A percentile compares a stretch with the other conserved stretches of the same genome.
phyloP scores from a whole-genome alignment of 2,888 invertebrate genomes.

The Cinara cedri region DNA sequence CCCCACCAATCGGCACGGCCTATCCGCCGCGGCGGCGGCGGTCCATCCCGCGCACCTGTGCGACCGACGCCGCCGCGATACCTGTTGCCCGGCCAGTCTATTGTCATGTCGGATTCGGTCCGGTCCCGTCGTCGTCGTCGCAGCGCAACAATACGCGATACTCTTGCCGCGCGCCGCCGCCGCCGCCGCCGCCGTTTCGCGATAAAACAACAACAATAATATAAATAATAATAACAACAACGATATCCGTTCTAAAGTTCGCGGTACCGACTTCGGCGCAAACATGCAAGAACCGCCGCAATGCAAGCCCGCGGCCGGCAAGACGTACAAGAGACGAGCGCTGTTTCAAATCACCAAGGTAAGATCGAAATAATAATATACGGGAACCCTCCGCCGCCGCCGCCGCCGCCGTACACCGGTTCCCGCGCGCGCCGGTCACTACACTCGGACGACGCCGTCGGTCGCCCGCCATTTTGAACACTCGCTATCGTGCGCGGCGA shows the following conservation, averaged over 20 bases:
- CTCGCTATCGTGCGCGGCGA: too few species aligned
- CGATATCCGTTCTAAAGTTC: not conserved
- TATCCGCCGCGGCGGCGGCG: slow-evolving; percentile 12
- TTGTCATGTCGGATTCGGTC: slow-evolving; percentile 10
- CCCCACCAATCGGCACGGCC: not conserved
- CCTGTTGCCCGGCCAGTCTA: slow-evolving; percentile 57
- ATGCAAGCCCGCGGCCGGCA: slow-evolving; percentile 59
- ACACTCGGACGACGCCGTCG: slow-evolving; percentile 35
- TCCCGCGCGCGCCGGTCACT: slow-evolving; percentile 47
- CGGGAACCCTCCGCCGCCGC: slow-evolving; percentile 16
- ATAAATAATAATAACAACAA: too few species aligned
- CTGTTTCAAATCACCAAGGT: slow-evolving; percentile 80
- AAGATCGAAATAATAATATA: slow-evolving; percentile 33
- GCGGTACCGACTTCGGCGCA: slow-evolving; percentile 59
- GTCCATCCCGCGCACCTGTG: slow-evolving; percentile 50
- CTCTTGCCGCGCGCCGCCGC: not conserved
- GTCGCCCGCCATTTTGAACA: slow-evolving; percentile 53
- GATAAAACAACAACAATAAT: not conserved
- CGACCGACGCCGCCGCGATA: not conserved
- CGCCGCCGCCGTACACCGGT: not conserved
- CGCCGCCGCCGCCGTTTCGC: not conserved
- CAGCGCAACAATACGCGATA: too few species aligned
- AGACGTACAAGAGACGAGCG: slow-evolving; percentile 63
- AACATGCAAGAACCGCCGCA: slow-evolving; percentile 67
- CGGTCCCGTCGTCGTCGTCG: slow-evolving; percentile 36